Evolutionary conservation across 2,797 vertebrate genomes (phyloP).

Genomic region (Bovichtus variegatus): DNA sequence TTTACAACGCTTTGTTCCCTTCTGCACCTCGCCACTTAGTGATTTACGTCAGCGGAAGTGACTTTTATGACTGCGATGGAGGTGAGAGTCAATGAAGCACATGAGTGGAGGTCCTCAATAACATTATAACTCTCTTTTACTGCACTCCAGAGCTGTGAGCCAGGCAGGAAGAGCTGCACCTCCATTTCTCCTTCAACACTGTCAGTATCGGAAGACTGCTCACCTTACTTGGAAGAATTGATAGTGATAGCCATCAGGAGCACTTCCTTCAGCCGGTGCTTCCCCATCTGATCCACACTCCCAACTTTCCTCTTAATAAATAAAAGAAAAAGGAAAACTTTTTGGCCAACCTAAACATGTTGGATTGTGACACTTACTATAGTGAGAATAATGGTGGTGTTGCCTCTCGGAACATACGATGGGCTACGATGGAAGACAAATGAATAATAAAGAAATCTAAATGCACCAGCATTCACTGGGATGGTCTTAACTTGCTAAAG

Average conservation of each 20-base stretch:
- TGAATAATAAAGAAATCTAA: no score
- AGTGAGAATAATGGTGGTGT: neutral
- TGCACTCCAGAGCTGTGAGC: conserved; percentile 34
- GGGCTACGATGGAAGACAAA: no score
- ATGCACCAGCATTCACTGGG: no score
- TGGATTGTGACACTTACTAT: neutral
- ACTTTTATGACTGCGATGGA: conserved; percentile 52
- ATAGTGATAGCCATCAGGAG: conserved; percentile 17
- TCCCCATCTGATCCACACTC: neutral
- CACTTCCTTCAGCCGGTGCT: conserved; percentile 1
- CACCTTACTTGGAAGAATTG: neutral
- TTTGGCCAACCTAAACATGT: neutral
- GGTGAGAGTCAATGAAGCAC: conserved; percentile 62
- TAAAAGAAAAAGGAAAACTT: fast-evolving
- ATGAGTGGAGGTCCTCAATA: conserved; percentile 49
- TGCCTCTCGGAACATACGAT: no score
- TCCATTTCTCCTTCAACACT: conserved; percentile 39
- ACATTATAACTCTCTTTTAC: conserved; percentile 59
- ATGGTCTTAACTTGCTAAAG: neutral
- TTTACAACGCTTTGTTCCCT: conserved; percentile 34
- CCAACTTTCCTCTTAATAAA: neutral
- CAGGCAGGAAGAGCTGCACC: conserved; percentile 27
- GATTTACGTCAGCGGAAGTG: conserved; percentile 46
- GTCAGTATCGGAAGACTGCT: conserved; percentile 2
- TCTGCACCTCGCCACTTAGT: neutral